Evolutionary conservation across 2,797 vertebrate species (phyloP), one percentile per base, ranked within the genome.

Genomic region (Chelon labrosus): DNA sequence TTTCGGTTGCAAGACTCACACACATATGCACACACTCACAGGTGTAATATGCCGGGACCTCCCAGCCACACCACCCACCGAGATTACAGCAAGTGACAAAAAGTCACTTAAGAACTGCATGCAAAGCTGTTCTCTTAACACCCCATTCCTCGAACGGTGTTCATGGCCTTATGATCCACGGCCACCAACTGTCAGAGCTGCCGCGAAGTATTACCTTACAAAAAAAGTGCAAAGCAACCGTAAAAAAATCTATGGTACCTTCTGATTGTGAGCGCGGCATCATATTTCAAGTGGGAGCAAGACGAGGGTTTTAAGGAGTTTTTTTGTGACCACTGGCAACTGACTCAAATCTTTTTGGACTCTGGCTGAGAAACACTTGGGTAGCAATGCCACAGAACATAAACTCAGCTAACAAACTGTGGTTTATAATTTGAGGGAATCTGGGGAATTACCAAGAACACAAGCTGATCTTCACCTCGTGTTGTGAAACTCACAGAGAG

Each of bases 21-120:
- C 44, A 55, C 41, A 56, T 70, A 22, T 20, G 44, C 58, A 77
- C 60, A 66, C 58, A 35, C 75, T 65, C 68, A 59, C 89, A 92
- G 89, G 91, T 91, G 89, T 87, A 89, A 81, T 58, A 20, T 59
- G 31, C 31, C 1, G 69, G 77, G 89, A 89, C 87, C 86, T 88
- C 90, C 88, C 86, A 86, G 82, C 81, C 70, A 75, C 86, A 87
- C 85, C 87, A 87, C 87, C 88, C 81, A 90, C 88, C 5, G 27
- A 84, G 90, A 89, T 84, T 80, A 83, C 50, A 88, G 78, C 78
- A 83, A 90, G 79, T 84, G 87, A 84, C 85, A 79, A 82, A 66
- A 79, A 75, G 52, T 69, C 31, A 59, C 71, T 80, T 67, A 58
- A 76, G 71, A 79, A 50, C 14, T 11, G 13, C 19, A 79, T 81